Evolutionary conservation across 2,888 invertebrate species (phyloP).

Genomic region (Pteria penguin): DNA sequence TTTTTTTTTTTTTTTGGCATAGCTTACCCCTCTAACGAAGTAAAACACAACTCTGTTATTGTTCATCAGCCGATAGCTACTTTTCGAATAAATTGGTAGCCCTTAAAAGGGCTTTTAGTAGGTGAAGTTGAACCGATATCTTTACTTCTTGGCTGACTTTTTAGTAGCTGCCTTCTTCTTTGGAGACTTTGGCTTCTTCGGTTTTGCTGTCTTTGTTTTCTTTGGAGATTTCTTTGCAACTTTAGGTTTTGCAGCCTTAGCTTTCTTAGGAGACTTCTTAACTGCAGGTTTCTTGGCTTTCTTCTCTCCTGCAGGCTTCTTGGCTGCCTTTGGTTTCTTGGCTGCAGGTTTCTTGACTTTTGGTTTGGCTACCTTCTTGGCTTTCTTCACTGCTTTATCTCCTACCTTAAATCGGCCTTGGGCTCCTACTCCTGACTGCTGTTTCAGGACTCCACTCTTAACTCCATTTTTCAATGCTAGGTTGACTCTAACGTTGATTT

Average conservation of each 20-base stretch:
- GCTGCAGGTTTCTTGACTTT: conserved; percentile 12
- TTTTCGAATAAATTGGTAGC: conserved; percentile 19
- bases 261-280: conserved; percentile 2
- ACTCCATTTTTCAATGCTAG: conserved; percentile 8
- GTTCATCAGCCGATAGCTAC: no score
- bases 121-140: not conserved
- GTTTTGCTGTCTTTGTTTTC: conserved; percentile 8
- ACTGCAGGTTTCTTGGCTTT: conserved; percentile 3
- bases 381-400: conserved; percentile 6
- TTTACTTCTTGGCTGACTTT: conserved; percentile 8
- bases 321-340: conserved; percentile 15
- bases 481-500: conserved; percentile 1
- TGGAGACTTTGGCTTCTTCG: no score
- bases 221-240: conserved; percentile 5
- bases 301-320: conserved; percentile 10
- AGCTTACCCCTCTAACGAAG: no score
- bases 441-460: not conserved
- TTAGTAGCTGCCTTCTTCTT: conserved; percentile 12
- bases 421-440: not conserved
- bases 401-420: conserved; percentile 12
- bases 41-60: no score
- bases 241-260: conserved; percentile 7
- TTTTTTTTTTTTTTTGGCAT: no score
- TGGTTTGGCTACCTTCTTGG: conserved; percentile 1
- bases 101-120: conserved; percentile 23